Base-by-base conservation (phyloP, 2,888 invertebrate genomes). In the Archaeoteleia sp. region DNA sequence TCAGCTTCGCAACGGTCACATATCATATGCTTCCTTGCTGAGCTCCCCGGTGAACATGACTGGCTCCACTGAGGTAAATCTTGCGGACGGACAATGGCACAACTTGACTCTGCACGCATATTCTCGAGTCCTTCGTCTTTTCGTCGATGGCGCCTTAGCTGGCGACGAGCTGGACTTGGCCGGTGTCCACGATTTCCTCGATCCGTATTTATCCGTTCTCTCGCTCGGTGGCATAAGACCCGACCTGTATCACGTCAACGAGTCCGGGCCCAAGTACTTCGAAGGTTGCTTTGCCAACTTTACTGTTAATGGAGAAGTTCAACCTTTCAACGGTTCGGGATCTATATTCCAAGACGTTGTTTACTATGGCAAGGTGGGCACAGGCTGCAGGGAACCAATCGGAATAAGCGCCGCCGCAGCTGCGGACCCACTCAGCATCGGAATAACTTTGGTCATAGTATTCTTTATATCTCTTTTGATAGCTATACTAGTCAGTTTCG, bases 211-310 rank as follows among this genome's bases (percentile, higher is more conserved):
- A 43, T 93, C 93, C 0, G 88, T 91, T 2, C 85, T 97, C 51
- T 91, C 92, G 1, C 85, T 97, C 30, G 97, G 97, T 30, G 95
- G 95, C 5, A 90, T 91, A 0, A 89, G 90, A 76, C 85, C 89
- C 12, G 91, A 91, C 74, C 87, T 89, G 75, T 87, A 91, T 71
- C 84, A 87, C 54, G 86, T 84, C 3, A 87, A 88, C 57, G 78
- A 81, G 14, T 79, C 84, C 7, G 85, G 86, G 40, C 88, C 89
- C 8, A 87, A 87, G 81, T 92, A 89, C 73, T 97, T 96, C 81
- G 92, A 93, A 85, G 97, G 97, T 1, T 98, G 97, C 78, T 86
- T 98, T 61, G 92, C 93, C 0, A 95, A 95, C 81, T 94, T 98
- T 80, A 92, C 92, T 1, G 89, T 98, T 12, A 95, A 97, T 80